phyloP scores from a whole-genome alignment of 2,113 vertebrate genomes.

The Emydura subglobosa region DNA sequence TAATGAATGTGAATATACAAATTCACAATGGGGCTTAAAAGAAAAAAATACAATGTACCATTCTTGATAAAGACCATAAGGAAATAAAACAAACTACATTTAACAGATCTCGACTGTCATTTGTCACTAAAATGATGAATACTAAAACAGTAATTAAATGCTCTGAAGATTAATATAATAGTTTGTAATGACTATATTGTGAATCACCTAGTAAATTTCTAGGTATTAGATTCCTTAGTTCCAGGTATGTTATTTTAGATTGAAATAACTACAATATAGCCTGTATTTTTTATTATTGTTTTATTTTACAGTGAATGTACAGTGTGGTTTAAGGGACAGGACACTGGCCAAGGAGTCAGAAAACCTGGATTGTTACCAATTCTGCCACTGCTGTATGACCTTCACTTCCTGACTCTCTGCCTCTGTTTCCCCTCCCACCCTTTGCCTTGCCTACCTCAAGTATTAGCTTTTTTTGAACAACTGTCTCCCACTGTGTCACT shows the following conservation, averaged over 20 bases:
- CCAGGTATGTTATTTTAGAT: neutral
- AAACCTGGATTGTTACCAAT: neutral
- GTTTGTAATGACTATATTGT: slow-evolving; percentile 22
- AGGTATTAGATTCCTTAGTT: neutral
- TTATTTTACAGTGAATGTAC: neutral
- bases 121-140: slow-evolving; percentile 45
- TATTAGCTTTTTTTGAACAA: neutral
- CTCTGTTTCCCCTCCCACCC: neutral
- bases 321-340: neutral
- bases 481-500: neutral
- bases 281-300: neutral
- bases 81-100: slow-evolving; percentile 59
- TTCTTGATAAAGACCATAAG: slow-evolving; percentile 24
- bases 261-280: neutral
- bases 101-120: slow-evolving; percentile 45
- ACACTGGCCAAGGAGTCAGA: neutral
- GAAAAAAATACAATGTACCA: neutral
- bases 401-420: neutral
- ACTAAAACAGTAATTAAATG: slow-evolving; percentile 50
- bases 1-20: slow-evolving; percentile 42
- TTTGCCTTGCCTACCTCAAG: neutral
- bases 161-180: neutral
- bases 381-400: neutral
- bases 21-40: neutral
- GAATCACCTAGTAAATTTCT: slow-evolving; percentile 31